Conservation (phyloP, 2,888 invertebrate genomes). For the Stenodema calcarata region DNA sequence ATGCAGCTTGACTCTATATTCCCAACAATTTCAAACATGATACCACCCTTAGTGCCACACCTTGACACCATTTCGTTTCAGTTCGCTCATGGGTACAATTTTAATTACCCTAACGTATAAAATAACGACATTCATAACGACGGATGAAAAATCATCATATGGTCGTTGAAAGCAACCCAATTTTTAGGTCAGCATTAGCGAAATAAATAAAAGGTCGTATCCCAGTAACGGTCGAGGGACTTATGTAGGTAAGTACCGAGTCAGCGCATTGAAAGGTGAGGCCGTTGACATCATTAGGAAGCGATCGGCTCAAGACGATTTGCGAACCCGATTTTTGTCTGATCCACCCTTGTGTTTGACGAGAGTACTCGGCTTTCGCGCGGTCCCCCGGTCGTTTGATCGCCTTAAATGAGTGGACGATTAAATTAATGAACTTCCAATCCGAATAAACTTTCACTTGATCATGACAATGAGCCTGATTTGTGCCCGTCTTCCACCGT, state of each 20-base stretch:
- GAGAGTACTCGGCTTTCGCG: not conserved
- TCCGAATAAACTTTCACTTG: not conserved
- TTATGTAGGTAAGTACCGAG: not conserved
- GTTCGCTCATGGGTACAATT: no score
- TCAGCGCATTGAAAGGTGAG: not conserved
- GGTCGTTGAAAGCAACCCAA: no score
- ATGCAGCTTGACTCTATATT: no score
- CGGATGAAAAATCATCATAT: no score
- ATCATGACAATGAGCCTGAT: not conserved
- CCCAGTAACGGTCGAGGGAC: not conserved
- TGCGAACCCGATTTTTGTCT: not conserved
- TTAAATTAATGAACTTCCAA: not conserved
- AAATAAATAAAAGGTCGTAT: not conserved
- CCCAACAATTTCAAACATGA: no score
- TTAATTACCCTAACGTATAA: no score
- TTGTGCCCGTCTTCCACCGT: not conserved
- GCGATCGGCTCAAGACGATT: not conserved
- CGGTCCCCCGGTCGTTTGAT: not conserved
- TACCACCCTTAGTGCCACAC: no score
- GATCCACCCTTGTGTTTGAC: not conserved
- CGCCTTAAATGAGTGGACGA: not conserved
- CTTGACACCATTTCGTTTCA: no score
- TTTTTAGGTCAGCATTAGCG: not conserved
- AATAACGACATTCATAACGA: no score
- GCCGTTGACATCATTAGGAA: not conserved